Percentiles rank a stretch among this genome's conserved stretches.
phyloP scores from a whole-genome alignment of 1,140 invertebrate genomes.

The Scaptomyza pallida region DNA sequence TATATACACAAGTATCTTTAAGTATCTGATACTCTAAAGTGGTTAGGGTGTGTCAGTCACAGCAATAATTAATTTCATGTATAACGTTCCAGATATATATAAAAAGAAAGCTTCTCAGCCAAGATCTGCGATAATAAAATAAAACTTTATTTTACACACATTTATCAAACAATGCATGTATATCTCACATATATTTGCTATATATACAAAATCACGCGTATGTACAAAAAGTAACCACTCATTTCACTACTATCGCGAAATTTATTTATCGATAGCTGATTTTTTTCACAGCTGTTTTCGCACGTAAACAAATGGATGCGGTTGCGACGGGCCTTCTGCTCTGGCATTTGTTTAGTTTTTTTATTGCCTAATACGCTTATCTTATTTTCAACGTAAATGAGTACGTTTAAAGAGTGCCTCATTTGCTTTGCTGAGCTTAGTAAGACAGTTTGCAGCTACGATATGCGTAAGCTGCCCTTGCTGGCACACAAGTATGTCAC shows the following conservation, averaged over 20 bases:
- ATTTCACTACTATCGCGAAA: too few species aligned
- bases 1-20: slow-evolving; percentile 27
- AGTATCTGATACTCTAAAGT: neutral
- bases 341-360: neutral
- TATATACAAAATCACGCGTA: neutral
- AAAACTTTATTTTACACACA: too few species aligned
- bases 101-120: too few species aligned
- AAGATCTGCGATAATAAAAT: too few species aligned
- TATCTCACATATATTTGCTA: too few species aligned
- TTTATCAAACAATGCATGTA: too few species aligned
- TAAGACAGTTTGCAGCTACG: slow-evolving; percentile 26
- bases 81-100: too few species aligned
- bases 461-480: slow-evolving; percentile 28
- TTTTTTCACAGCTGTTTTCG: slow-evolving; percentile 17
- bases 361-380: slow-evolving; percentile 1
- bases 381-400: slow-evolving; percentile 20
- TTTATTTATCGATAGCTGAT: slow-evolving; percentile 20
- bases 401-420: slow-evolving; percentile 42
- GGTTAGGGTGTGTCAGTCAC: neutral
- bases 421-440: slow-evolving; percentile 40
- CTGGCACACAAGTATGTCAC: slow-evolving; percentile 55
- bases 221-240: neutral
- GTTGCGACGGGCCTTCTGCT: neutral
- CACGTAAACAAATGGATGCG: slow-evolving; percentile 1
- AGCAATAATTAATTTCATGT: neutral